Evolutionary conservation across 2,113 vertebrate genomes (phyloP).

Genomic region (Ursus arctos): DNA sequence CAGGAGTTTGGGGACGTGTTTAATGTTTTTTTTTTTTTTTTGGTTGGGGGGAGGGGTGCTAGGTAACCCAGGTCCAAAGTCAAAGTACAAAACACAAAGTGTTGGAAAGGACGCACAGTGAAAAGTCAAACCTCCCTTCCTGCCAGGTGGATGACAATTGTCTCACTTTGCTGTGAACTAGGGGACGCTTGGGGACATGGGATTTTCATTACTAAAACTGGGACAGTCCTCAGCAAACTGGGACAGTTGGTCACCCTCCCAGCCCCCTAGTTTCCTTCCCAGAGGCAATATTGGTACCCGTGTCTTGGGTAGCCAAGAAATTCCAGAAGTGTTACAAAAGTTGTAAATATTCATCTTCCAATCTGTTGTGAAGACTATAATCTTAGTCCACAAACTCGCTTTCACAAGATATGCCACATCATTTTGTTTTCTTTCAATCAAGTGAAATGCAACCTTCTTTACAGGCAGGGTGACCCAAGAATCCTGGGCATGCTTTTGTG

Average conservation of each 20-base stretch:
- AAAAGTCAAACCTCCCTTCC: not conserved
- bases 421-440: not conserved
- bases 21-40: not conserved
- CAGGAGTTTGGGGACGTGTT: not conserved
- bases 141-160: not conserved
- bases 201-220: slow-evolving; percentile 6
- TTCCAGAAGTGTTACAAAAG: not conserved
- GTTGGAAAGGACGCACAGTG: not conserved
- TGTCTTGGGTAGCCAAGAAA: not conserved
- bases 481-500: not conserved
- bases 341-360: not conserved
- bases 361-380: not conserved
- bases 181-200: not conserved
- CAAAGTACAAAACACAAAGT: not conserved
- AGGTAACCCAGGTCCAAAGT: not conserved
- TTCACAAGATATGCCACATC: not conserved
- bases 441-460: not conserved
- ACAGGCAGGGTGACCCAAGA: not conserved
- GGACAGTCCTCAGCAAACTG: slow-evolving; percentile 8
- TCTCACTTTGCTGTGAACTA: not conserved
- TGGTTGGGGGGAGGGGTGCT: not conserved
- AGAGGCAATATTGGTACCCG: not conserved
- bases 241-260: not conserved
- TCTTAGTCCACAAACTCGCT: not conserved
- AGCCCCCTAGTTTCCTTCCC: not conserved